A percentile compares a stretch with the other conserved stretches of the same genome.
phyloP scores from a whole-genome alignment of 2,113 vertebrate species.

The Tetrax tetrax region DNA sequence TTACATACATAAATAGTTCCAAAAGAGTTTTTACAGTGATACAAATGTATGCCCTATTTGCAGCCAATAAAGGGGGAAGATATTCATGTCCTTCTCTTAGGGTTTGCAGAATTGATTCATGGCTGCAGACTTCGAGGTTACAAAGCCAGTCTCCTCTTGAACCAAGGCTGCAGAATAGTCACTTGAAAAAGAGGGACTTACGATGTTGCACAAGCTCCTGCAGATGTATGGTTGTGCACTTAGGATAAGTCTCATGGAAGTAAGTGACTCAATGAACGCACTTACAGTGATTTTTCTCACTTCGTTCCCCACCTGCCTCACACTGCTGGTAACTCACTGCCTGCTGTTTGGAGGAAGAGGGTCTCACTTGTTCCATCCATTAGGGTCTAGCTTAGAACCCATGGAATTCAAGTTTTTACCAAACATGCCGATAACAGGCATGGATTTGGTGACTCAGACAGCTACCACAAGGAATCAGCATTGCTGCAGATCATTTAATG shows the following conservation, averaged over 20 bases:
- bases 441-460: background rate
- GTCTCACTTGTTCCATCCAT: background rate
- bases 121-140: background rate
- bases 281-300: background rate
- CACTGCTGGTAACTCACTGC: background rate
- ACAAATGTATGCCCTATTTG: background rate
- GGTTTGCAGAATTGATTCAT: background rate
- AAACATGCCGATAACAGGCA: background rate
- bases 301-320: background rate
- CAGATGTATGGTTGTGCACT: background rate
- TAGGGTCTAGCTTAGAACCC: background rate
- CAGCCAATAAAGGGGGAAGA: background rate
- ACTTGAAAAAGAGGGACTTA: background rate
- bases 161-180: background rate
- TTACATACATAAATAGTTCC: background rate
- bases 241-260: background rate
- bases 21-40: background rate
- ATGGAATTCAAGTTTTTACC: background rate
- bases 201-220: background rate
- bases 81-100: background rate
- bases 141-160: background rate
- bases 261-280: background rate
- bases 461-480: rapidly evolving
- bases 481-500: background rate
- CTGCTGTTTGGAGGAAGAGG: background rate